Evolutionary conservation across 2,113 vertebrate genomes (phyloP).

Genomic region (Accipiter cooperii): DNA sequence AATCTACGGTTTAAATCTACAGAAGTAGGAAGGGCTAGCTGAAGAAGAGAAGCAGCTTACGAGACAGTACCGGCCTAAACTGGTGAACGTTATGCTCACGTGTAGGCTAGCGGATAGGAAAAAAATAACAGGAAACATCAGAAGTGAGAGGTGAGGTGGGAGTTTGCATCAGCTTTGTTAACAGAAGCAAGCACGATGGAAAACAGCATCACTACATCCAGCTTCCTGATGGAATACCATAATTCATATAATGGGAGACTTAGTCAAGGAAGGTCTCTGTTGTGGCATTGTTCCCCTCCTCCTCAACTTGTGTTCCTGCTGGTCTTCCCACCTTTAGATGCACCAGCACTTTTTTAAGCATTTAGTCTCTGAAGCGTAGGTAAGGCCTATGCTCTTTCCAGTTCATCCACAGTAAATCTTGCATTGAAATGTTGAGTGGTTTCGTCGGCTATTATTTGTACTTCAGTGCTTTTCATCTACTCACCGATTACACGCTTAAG

Average conservation of each 20-base stretch:
- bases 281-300: not conserved
- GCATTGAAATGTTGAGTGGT: not conserved
- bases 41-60: not conserved
- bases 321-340: not conserved
- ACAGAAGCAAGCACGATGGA: not conserved
- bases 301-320: not conserved
- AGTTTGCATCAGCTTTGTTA: not conserved
- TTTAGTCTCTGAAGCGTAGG: not conserved
- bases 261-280: not conserved
- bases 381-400: not conserved
- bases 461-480: not conserved
- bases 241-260: not conserved
- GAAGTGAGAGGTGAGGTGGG: not conserved
- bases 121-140: not conserved
- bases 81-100: not conserved
- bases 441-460: not conserved
- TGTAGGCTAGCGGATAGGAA: not conserved
- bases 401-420: not conserved
- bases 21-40: not conserved
- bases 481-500: fast-evolving
- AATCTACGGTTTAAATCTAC: not conserved
- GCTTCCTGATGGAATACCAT: not conserved
- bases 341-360: not conserved
- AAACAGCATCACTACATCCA: not conserved
- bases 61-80: not conserved